Evolutionary conservation across 1,140 invertebrate genomes (phyloP), one percentile per base, ranked within the genome.

Genomic region (Trichomalopsis sarcophagae): DNA sequence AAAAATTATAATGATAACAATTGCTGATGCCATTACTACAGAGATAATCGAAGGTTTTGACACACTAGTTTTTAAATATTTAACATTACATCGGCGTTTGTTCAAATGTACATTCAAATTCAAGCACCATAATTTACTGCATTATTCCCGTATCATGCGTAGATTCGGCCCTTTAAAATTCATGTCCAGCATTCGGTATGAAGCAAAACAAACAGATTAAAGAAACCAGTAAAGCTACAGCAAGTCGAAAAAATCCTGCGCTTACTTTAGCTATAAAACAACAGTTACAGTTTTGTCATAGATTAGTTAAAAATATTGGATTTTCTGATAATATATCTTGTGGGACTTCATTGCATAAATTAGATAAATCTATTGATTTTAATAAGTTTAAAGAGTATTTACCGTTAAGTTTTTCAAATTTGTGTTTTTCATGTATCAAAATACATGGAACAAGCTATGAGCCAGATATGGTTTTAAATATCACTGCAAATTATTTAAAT

Each of bases 201-300:
- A 79, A 66, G 23, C 50, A 13, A 66, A 68, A 40, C 77, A 79
- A 66, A 68, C 10, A 79, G 17, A n/a, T 75, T 5, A 75, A 44
- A 75, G 73, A 44, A 75, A n/a, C 13, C 2, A 75, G 73, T 10
- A 47, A 79, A 68, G 33, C n/a, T 10, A 21, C 30, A 11, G 36
- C 23, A 17, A 50, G 5, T 40, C 30, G 77, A 0, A 36, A 7
- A 36, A 79, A 79, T 79, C 10, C 33, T 33, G 1, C 77, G 5
- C 33, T 66, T 68, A 79, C 50, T 21, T 68, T 80, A 36, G 17
- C 55, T 21, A 11, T 68, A 4, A 80, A 80, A 80, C 17, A 80
- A n/a, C 77, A 80, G 13, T 80, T 80, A 68, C 50, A 40, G 62
- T 44, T 80, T 66, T 66, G 55, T 80, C 9, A 80, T 68, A 23